These are phyloP conservation scores for Hydropsyche betteni DNA, from an alignment of 2,888 invertebrate species.

Conservation along the genomic window DNA sequence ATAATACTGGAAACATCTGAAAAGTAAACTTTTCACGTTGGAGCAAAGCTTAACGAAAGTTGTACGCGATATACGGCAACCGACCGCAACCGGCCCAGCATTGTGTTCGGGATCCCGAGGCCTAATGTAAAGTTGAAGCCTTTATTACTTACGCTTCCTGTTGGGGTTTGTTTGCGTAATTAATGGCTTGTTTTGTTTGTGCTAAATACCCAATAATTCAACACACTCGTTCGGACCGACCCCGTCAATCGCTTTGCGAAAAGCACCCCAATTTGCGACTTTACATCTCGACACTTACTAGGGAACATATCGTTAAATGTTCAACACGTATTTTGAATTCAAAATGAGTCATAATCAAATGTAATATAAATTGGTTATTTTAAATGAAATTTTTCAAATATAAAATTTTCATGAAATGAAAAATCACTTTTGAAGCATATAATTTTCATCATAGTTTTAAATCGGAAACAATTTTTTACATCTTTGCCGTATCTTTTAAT, in stretches of 20 bases:
- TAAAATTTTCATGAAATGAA: too few species aligned
- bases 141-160: constrained; percentile 51
- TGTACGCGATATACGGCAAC: background rate
- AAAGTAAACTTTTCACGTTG: too few species aligned
- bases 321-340: too few species aligned
- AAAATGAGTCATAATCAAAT: too few species aligned
- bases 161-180: constrained; percentile 51
- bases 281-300: background rate
- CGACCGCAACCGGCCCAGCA: constrained; percentile 34
- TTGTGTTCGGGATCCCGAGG: constrained; percentile 46
- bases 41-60: constrained; percentile 29
- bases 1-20: too few species aligned
- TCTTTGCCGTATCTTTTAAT: too few species aligned
- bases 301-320: too few species aligned
- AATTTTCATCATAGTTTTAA: too few species aligned
- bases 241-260: background rate
- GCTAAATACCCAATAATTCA: constrained; percentile 51
- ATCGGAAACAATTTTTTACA: too few species aligned
- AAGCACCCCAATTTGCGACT: background rate
- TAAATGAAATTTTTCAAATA: too few species aligned
- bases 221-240: constrained; percentile 37
- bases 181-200: constrained; percentile 51
- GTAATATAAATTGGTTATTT: too few species aligned
- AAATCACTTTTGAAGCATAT: too few species aligned
- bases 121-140: constrained; percentile 50